These are phyloP conservation scores for Antheraea assamensis DNA, from an alignment of 2,888 invertebrate genomes.

Conservation along the genomic window DNA sequence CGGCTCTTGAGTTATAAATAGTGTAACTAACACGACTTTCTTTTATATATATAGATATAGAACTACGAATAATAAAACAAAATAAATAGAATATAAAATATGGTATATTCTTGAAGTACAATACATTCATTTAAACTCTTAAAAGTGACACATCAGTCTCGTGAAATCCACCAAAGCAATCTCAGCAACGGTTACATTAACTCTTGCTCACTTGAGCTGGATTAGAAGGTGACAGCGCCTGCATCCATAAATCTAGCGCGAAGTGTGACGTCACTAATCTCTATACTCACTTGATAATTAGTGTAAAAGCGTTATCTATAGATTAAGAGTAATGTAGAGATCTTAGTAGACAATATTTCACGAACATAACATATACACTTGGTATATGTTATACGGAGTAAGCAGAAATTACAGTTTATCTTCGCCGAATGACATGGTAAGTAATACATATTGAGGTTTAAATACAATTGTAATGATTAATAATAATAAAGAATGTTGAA, in stretches of 20 bases:
- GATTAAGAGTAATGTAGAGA: slow-evolving; percentile 33
- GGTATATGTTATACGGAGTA: not conserved
- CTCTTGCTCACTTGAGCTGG: slow-evolving; percentile 45
- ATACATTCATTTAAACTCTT: not conserved
- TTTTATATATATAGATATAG: no score
- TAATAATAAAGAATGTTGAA: no score
- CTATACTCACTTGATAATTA: slow-evolving; percentile 68
- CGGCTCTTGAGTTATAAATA: no score
- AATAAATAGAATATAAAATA: not conserved
- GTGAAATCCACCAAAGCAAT: slow-evolving; percentile 7
- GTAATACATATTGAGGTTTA: not conserved
- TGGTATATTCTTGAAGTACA: not conserved
- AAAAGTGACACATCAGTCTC: not conserved
- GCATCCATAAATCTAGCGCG: slow-evolving; percentile 64
- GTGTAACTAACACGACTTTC: no score
- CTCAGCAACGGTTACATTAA: slow-evolving; percentile 29
- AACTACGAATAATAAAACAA: no score
- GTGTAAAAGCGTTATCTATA: slow-evolving; percentile 66
- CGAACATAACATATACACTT: not conserved
- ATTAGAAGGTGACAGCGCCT: slow-evolving; percentile 54
- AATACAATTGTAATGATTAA: no score
- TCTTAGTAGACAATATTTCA: not conserved
- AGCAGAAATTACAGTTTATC: not conserved
- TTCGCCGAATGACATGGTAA: not conserved
- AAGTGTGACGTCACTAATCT: slow-evolving; percentile 64